Conservation (phyloP, 2,888 invertebrate genomes). For the Trypoxylon attenuatum region DNA sequence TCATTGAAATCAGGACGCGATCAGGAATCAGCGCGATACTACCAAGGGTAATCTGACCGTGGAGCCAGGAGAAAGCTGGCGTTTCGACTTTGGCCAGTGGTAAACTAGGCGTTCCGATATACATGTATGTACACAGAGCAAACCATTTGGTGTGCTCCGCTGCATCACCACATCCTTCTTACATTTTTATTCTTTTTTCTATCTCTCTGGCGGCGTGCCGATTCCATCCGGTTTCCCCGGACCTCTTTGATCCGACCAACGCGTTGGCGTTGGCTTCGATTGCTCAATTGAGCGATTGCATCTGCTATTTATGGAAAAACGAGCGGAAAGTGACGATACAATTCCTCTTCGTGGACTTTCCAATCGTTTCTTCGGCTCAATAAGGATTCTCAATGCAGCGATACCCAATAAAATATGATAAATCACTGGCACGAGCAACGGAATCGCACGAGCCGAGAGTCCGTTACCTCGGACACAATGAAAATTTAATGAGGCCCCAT, state of each 20-base stretch:
- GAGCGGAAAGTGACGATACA: not conserved
- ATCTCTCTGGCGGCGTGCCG: not conserved
- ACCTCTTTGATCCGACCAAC: conserved; percentile 32
- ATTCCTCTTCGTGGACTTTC: no score
- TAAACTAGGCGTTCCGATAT: conserved; percentile 44
- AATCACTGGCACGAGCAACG: no score
- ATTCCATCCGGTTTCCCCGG: conserved; percentile 10
- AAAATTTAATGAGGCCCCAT: no score
- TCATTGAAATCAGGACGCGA: conserved; percentile 48
- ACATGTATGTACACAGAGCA: conserved; percentile 38
- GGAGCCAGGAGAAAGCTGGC: conserved; percentile 53
- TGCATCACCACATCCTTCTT: conserved; percentile 37
- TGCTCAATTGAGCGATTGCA: no score
- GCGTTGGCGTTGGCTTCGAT: no score
- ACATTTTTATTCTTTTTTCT: conserved; percentile 8
- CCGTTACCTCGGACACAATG: no score
- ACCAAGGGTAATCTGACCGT: conserved; percentile 41
- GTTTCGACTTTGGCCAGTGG: conserved; percentile 45
- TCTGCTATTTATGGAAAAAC: no score
- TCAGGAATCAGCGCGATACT: conserved; percentile 46
- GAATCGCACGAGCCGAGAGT: no score
- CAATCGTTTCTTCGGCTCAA: no score
- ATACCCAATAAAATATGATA: no score
- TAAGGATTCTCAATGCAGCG: no score
- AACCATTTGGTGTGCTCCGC: conserved; percentile 51